Base-by-base conservation (phyloP, 1,140 invertebrate species). In the Calycopis cecrops region DNA sequence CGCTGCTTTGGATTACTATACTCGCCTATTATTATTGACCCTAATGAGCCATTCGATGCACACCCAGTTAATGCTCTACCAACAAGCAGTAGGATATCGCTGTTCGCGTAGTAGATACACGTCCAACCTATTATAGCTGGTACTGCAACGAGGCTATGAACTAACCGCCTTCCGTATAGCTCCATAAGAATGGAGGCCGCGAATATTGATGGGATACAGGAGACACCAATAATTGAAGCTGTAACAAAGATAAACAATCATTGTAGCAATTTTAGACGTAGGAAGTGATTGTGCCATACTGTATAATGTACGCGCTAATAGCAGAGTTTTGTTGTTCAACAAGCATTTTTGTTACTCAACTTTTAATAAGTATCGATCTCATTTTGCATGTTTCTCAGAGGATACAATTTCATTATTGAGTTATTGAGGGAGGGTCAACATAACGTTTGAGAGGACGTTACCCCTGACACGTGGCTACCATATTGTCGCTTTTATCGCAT, bases 21-120 rank as follows among this genome's bases (percentile, higher is more conserved):
- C 61, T 85, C 82, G 33, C 79, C 79, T 0, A 85, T 79, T 0
- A 79, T 66, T 0, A 85, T 69, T 4, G 79, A 76, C 48, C 77
- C 79, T 18, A 84, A 54, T n/a, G 63, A 65, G 1, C 67, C 75
- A n/a, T 71, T 74, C 1, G 65, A 62, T 3, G 73, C 63, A 4
- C 78, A 51, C 0, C 82, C 82, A 6, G 72, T 60, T 0, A 83
- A 50, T 9, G 72, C 35, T 52, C 82, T 67, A 10, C 74, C 79
- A 1, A 67, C 56, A 44, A 83, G 60, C 0, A 85, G 56, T 0
- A 57, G 44, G 9, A 66, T 47, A 2, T 80, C 54, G 28, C 62
- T 62, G 0, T 48, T 59, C 3, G 77, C 67, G 38, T 73, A 67
- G 58, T 73, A 77, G 33, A 85, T 69, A 6, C 75, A 34, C 1